Evolutionary conservation across 2,888 invertebrate genomes (phyloP), one percentile per base, ranked within the genome.

Genomic region (Digitonthophagus gazella): DNA sequence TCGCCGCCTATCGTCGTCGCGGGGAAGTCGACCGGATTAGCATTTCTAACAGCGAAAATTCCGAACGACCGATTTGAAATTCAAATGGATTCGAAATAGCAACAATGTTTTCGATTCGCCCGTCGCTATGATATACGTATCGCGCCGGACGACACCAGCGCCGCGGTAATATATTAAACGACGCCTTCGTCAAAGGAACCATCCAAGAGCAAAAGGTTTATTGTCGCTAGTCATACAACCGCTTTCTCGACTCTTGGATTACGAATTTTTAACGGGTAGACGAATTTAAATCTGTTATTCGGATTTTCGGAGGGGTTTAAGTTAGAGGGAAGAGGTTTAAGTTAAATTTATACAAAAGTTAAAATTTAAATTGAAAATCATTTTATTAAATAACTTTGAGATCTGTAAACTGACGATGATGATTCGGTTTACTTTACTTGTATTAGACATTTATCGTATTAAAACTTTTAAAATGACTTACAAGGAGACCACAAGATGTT

Each of bases 11-110:
- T 44, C 28, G 28, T 11, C 28, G 11, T 44, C 11, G 28, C 28
- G 28, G 11, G 28, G 11, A 44, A 44, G 28, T 44, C 28, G 28
- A 44, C 28, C 28, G 28, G 28, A 44, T 44, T 44, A 44, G 28
- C 28, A 44, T 44, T 44, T 44, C 28, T 44, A 44, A 44, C 28
- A 44, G 28, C 58, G 15, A 15, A 58, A 58, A 58, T 58, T 58
- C 18, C 58, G 4, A 18, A 15, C 15, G 15, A 18, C 58, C 8
- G 58, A 58, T 58, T 58, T 58, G 18, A 58, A 58, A 16, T 58
- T 58, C 58, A 16, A 58, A 58, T 58, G 15, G 14, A 44, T 44
- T 44, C 28, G 28, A 44, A 44, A 44, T 44, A 44, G 28, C 28
- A 44, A 44, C 28, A 44, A 44, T 44, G 28, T 44, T 44, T 44